These are phyloP conservation scores for Melanotaenia duboulayi DNA, from an alignment of 2,113 vertebrate genomes.

Conservation along the genomic window DNA sequence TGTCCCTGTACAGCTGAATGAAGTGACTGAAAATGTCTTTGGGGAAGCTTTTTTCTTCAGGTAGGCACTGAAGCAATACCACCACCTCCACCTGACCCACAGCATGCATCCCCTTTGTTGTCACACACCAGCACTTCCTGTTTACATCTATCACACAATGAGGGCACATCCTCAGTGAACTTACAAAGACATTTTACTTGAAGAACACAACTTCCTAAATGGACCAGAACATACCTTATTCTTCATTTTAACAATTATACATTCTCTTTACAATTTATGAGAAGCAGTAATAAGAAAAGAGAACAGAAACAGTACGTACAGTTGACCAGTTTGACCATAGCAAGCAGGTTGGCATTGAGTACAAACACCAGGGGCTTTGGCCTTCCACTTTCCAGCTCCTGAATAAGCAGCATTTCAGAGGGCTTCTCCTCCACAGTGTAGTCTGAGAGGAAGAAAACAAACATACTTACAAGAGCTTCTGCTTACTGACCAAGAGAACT, in stretches of 20 bases:
- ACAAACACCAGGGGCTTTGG: slow-evolving; percentile 90
- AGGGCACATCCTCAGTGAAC: slow-evolving; percentile 7
- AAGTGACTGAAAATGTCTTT: slow-evolving; percentile 92
- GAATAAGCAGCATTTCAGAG: slow-evolving; percentile 92
- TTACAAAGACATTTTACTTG: neutral
- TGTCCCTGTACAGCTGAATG: slow-evolving; percentile 92
- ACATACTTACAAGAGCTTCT: slow-evolving; percentile 10
- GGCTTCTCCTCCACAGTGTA: slow-evolving; percentile 97
- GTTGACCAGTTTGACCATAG: slow-evolving; percentile 91
- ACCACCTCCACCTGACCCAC: slow-evolving; percentile 95
- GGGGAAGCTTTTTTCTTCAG: slow-evolving; percentile 91
- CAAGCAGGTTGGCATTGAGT: slow-evolving; percentile 94
- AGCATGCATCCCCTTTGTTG: slow-evolving; percentile 92
- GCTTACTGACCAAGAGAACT: too few species aligned
- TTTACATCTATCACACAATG: slow-evolving; percentile 89
- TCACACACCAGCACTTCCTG: slow-evolving; percentile 95
- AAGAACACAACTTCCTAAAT: neutral
- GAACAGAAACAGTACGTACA: slow-evolving; percentile 81
- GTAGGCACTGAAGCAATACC: slow-evolving; percentile 89
- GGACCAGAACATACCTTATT: neutral
- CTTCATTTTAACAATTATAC: neutral
- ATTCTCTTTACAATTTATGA: neutral
- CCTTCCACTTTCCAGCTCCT: slow-evolving; percentile 87
- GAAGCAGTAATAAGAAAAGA: neutral
- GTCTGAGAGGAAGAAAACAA: slow-evolving; percentile 79